Evolutionary conservation across 1,140 invertebrate genomes (phyloP).

Genomic region (Catajapyx aquilonaris): DNA sequence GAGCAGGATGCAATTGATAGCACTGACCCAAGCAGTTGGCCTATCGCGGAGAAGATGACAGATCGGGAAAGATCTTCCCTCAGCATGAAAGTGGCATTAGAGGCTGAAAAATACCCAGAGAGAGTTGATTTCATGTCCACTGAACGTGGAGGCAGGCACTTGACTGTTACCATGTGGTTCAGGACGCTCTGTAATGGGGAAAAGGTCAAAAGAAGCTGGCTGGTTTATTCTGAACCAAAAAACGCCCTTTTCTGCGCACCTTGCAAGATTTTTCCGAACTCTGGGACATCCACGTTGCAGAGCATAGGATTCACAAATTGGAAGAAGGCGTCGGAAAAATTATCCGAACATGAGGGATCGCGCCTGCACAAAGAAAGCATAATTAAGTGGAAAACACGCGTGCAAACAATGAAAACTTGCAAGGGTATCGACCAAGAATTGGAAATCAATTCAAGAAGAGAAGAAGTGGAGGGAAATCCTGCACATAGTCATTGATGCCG

Average conservation of each 20-base stretch:
- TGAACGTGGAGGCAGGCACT: not conserved
- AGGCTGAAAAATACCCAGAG: too few species aligned
- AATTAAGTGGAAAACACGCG: not conserved
- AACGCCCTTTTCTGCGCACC: not conserved
- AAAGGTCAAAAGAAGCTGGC: not conserved
- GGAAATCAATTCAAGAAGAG: not conserved
- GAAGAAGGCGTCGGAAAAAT: constrained; percentile 2
- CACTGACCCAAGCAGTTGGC: too few species aligned
- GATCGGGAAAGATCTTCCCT: too few species aligned
- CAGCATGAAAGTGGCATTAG: too few species aligned
- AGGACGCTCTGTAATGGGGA: not conserved
- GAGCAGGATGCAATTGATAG: too few species aligned
- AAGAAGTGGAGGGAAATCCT: constrained; percentile 1
- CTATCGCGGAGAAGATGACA: too few species aligned
- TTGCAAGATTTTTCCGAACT: not conserved
- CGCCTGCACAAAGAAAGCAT: not conserved
- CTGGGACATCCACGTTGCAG: not conserved
- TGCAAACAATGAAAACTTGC: not conserved
- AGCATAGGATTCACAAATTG: not conserved
- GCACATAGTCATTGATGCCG: not conserved
- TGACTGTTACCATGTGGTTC: not conserved
- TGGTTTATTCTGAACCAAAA: not conserved
- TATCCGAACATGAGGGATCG: constrained; percentile 1
- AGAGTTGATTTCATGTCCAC: too few species aligned
- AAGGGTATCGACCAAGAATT: not conserved